phyloP scores from a whole-genome alignment of 2,888 invertebrate genomes.

The Troglohyphantes excavatus region DNA sequence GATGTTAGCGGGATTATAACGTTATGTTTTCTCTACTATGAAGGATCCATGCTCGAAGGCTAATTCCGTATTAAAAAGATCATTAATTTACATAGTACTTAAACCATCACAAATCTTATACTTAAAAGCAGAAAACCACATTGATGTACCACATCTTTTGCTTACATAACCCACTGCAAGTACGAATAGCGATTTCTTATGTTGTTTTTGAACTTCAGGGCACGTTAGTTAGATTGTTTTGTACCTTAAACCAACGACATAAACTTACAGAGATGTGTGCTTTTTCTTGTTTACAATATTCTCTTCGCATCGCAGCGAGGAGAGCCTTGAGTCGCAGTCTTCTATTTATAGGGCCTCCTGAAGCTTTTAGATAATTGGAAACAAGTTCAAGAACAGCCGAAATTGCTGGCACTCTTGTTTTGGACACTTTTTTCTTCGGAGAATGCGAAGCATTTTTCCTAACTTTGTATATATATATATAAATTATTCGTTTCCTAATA shows the following conservation, averaged over 20 bases:
- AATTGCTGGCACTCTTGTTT: slow-evolving; percentile 29
- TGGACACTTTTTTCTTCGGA: not conserved
- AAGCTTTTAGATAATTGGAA: slow-evolving; percentile 39
- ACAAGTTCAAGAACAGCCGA: slow-evolving; percentile 66
- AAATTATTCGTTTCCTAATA: too few relatives aligned
- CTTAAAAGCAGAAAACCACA: too few relatives aligned
- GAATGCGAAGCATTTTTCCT: too few relatives aligned
- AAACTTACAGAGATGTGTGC: not conserved
- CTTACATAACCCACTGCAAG: too few relatives aligned
- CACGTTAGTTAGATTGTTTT: not conserved
- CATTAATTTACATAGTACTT: too few relatives aligned
- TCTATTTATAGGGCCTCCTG: slow-evolving; percentile 46
- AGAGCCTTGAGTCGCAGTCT: slow-evolving; percentile 43
- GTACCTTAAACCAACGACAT: slow-evolving; percentile 3
- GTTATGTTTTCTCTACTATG: too few relatives aligned
- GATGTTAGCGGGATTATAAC: too few relatives aligned
- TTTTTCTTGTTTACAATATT: slow-evolving; percentile 41
- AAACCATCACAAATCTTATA: too few relatives aligned
- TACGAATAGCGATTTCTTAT: too few relatives aligned
- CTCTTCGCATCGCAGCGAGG: slow-evolving; percentile 27
- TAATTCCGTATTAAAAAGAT: too few relatives aligned
- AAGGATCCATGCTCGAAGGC: too few relatives aligned
- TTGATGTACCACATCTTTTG: not conserved
- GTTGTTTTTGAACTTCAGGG: not conserved
- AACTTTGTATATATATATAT: too few relatives aligned